A percentile compares a stretch with the other conserved stretches of the same genome.
Evolutionary conservation across 2,113 vertebrate species (phyloP).

Genomic region (Tachuris rubrigastra): DNA sequence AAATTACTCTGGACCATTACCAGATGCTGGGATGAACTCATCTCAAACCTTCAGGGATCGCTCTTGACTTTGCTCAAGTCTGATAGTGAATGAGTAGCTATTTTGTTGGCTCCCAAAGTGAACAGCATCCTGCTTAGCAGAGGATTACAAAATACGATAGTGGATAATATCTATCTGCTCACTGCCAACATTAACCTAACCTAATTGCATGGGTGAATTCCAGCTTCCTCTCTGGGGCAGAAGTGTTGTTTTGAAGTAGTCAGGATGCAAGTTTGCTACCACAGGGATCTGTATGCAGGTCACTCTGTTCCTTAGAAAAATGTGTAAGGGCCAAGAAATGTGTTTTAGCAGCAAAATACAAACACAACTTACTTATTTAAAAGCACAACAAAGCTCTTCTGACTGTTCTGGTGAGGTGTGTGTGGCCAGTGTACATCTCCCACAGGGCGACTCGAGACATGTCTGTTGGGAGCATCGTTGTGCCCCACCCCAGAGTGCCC

Average conservation of each 20-base stretch:
- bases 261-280: neutral
- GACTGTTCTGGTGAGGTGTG: neutral
- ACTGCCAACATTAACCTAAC: neutral
- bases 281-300: neutral
- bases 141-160: constrained; percentile 21
- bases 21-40: neutral
- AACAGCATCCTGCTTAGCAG: constrained; percentile 20
- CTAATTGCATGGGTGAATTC: constrained; percentile 24
- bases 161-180: neutral
- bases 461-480: neutral
- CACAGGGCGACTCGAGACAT: neutral
- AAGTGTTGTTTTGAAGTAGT: neutral
- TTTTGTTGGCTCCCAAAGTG: neutral
- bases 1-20: neutral
- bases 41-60: neutral
- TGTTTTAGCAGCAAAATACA: neutral
- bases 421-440: neutral
- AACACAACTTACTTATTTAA: neutral
- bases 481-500: neutral
- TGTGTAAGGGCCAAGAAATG: neutral
- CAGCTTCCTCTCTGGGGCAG: neutral
- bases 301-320: neutral
- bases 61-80: neutral
- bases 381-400: neutral
- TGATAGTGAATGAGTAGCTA: neutral